Evolutionary conservation across 2,113 vertebrate genomes (phyloP), one percentile per base, ranked within the genome.

Genomic region (Pangasianodon hypophthalmus): DNA sequence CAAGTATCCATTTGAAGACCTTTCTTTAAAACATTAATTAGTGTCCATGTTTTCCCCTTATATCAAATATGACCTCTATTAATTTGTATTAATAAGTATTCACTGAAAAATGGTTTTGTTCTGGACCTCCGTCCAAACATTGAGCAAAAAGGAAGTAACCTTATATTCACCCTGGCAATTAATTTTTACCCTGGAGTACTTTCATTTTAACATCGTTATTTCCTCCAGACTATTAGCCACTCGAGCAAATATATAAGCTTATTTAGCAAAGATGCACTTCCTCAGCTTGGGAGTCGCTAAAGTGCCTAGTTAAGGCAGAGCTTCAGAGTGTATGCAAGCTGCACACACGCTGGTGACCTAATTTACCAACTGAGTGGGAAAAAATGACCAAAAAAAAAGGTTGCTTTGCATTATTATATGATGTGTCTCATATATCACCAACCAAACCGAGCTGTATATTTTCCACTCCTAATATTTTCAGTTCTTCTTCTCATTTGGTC

Each of bases 291-390:
- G 88, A 93, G 93, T 94, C 94, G 94, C 93, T 94, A 93, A 84
- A 94, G 92, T 92, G 91, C 94, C 93, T 94, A 95, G 95, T 96
- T 95, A 95, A 93, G 93, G 93, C 93, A 93, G 93, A 92, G 93
- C 95, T 96, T 95, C 94, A 93, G 93, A 95, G 93, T 50, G 86
- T 83, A 88, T 91, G 93, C 95, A 93, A 92, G 93, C 92, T 93
- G 93, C 93, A 92, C 92, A 10, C 52, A 60, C 3, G 91, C 92
- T 91, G 90, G 92, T 96, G 95, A 95, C 95, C 94, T 95, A 95
- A 96, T 96, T 96, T 95, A 91, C 93, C 93, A 82, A 87, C 83
- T 90, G 91, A 93, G 89, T 90, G 52, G 54, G 50, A 10, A n/a
- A 5, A 10, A 56, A 37, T 37, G n/a, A 56, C 29, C 7, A 54